Percentiles rank a stretch among this genome's conserved stretches.
phyloP scores from a whole-genome alignment of 1,140 invertebrate species.

The Colletes gigas region DNA sequence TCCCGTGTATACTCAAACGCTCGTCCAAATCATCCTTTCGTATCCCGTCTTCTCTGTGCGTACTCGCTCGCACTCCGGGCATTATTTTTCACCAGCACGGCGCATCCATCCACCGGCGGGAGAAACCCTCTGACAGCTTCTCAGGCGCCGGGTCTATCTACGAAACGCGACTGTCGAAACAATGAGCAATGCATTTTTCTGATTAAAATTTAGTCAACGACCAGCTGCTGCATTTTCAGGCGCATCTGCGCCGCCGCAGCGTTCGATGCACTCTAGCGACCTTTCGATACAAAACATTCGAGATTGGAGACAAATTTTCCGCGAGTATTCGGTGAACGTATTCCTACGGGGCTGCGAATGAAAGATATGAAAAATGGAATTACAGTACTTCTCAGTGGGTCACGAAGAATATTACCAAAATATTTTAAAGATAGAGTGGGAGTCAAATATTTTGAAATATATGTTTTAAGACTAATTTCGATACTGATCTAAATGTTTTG shows the following conservation, averaged over 20 bases:
- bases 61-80: slow-evolving; percentile 20
- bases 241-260: no score
- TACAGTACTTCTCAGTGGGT: no score
- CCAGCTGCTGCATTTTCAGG: background rate
- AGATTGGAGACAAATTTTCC: background rate
- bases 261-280: background rate
- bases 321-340: no score
- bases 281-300: background rate
- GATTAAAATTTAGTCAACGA: slow-evolving; percentile 74
- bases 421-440: no score
- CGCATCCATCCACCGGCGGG: slow-evolving; percentile 45
- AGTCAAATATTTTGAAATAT: no score
- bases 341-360: no score
- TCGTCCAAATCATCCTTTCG: slow-evolving; percentile 40
- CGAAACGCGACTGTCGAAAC: slow-evolving; percentile 57
- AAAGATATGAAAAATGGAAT: no score
- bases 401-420: no score
- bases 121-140: slow-evolving; percentile 38
- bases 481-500: no score
- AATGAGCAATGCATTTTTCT: slow-evolving; percentile 75
- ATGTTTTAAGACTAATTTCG: no score
- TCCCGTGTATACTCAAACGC: slow-evolving; percentile 41
- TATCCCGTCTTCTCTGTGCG: slow-evolving; percentile 30
- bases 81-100: background rate
- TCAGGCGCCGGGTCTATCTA: slow-evolving; percentile 20